phyloP scores from a whole-genome alignment of 2,888 invertebrate genomes.

The Cordilura impudica region DNA sequence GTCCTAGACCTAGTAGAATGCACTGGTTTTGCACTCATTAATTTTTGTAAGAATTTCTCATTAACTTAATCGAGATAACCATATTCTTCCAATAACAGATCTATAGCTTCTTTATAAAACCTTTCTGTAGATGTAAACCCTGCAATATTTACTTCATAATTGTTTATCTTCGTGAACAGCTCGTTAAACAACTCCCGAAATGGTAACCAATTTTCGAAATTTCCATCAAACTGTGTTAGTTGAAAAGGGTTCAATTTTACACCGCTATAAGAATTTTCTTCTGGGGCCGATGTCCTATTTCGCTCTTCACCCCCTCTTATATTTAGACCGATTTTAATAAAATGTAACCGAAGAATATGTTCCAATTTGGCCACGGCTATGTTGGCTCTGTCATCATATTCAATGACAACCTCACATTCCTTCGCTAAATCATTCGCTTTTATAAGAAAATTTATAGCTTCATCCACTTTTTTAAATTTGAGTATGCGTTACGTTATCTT shows the following conservation, averaged over 20 bases:
- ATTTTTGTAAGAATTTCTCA: too few relatives aligned
- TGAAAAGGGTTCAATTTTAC: slow-evolving; percentile 31
- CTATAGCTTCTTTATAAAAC: slow-evolving; percentile 38
- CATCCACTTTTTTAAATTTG: slow-evolving; percentile 31
- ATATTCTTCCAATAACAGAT: too few relatives aligned
- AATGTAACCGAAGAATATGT: not conserved
- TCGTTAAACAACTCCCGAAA: slow-evolving; percentile 48
- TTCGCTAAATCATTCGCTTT: slow-evolving; percentile 17
- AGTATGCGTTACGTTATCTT: slow-evolving; percentile 25
- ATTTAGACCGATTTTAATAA: not conserved
- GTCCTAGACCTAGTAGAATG: slow-evolving; percentile 10
- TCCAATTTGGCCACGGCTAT: slow-evolving; percentile 1
- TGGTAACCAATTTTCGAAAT: slow-evolving; percentile 46
- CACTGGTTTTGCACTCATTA: slow-evolving; percentile 19
- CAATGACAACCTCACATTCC: not conserved
- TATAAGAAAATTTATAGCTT: not conserved
- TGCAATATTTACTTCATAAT: slow-evolving; percentile 25
- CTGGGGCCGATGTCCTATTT: not conserved
- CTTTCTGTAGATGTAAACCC: too few relatives aligned
- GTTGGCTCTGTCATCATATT: slow-evolving; percentile 25
- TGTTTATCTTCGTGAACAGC: slow-evolving; percentile 37
- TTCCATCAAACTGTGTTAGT: slow-evolving; percentile 38
- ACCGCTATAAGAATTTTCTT: not conserved
- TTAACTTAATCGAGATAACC: too few relatives aligned
- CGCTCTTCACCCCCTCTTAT: too few relatives aligned